Evolutionary conservation across 2,888 invertebrate species (phyloP), one percentile per base, ranked within the genome.

Genomic region (Ophion costatus): DNA sequence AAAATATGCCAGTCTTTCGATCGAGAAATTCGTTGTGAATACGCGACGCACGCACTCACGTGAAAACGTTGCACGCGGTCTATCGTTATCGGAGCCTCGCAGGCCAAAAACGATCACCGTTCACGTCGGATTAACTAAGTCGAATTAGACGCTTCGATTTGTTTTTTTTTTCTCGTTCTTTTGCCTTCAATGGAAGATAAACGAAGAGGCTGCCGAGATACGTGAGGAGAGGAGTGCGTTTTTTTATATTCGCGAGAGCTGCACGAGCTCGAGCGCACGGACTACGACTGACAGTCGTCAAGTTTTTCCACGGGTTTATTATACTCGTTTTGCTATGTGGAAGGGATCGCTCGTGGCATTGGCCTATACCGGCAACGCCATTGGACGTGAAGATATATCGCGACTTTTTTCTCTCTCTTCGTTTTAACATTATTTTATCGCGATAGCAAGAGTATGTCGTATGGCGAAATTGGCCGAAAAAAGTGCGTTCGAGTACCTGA

Each of bases 251-350:
- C 75, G 42, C 80, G 79, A 71, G 82, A 64, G 76, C 88, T 87
- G 89, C 88, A 86, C 86, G 89, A 87, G 86, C 89, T 86, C 87
- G 87, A 87, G 80, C 91, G 91, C 88, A 89, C 91, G 88, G 88
- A 91, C 85, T 85, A 88, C 90, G 89, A 92, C 92, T 91, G 90
- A 90, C 90, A 90, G 88, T 91, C 92, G 89, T 91, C 88, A 90
- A 87, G 88, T 88, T 84, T 77, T 87, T 89, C 90, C 63, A 90
- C 90, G 90, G 89, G 89, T 66, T 74, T 57, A 73, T 64, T 80
- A 76, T 77, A 63, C 67, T 57, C 56, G 89, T 87, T 88, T 88
- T 86, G 87, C 88, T 89, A n/a, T 42, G 90, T 91, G 89, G 89
- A 82, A 89, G 89, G 91, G 87, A 88, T 83, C 88, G 84, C 80